Evolutionary conservation across 1,140 invertebrate genomes (phyloP), one percentile per base, ranked within the genome.

Genomic region (Archivesica marissinica): DNA sequence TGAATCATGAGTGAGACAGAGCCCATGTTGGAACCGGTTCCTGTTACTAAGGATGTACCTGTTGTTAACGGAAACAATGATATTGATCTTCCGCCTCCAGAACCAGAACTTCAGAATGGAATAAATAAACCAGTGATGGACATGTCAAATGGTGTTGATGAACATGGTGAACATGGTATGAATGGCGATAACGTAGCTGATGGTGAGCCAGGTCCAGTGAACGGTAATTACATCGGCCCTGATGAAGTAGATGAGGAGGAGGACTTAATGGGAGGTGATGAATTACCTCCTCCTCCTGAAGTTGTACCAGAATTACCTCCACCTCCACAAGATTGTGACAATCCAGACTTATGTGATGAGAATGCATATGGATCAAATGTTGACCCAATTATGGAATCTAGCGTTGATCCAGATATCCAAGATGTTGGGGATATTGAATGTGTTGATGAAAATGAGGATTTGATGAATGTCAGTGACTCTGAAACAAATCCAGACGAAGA

Each of bases 1-100:
- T 50, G 20, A 44, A 83, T 25, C 35, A 83, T 83, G 80, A 83
- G 80, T 83, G 80, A 83, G 50, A 61, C 80, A 74, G 80, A 83
- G 25, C 68, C 38, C 17, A 70, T 47, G 2, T 23, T 83, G 33
- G 80, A 83, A 44, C 80, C 80, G 33, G 50, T 83, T 15, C 80
- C 80, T 41, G 80, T 83, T 33, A 75, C 70, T 75, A 83, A 83
- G 68, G 80, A 83, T 20, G 15, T 39, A 59, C 25, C 68, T 23
- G 28, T 72, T 83, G 50, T 83, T 44, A 75, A 75, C 64, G 70
- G 70, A 39, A 50, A 56, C 17, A 30, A 44, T 52, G 68, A 72
- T 47, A 25, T 25, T 47, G 66, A 81, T 38, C 33, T 72, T 81
- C 44, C 61, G 11, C 47, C 64, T 28, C 70, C 56, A 15, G 52